These are phyloP conservation scores for Morpho deidamia DNA, from an alignment of 2,888 invertebrate genomes.

Conservation along the genomic window DNA sequence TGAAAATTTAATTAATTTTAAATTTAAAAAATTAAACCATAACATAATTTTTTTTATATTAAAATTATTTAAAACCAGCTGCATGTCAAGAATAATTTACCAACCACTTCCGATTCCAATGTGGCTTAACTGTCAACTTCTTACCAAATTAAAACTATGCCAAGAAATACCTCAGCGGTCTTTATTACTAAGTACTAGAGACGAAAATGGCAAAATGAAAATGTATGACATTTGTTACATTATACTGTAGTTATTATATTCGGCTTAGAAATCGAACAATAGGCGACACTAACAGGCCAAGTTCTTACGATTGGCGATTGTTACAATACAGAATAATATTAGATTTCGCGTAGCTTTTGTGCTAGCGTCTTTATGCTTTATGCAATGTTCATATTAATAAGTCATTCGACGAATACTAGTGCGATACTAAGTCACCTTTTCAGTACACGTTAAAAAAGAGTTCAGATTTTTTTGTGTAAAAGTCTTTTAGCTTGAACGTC, in stretches of 20 bases:
- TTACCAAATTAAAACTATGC: conserved; percentile 22
- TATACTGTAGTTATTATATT: conserved; percentile 29
- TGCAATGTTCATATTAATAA: conserved; percentile 29
- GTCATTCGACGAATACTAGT: conserved; percentile 27
- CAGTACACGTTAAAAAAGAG: not conserved
- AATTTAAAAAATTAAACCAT: too few relatives aligned
- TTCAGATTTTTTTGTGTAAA: too few relatives aligned
- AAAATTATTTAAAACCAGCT: conserved; percentile 27
- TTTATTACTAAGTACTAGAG: conserved; percentile 21
- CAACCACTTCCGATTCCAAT: conserved; percentile 35
- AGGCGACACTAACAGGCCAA: conserved; percentile 46
- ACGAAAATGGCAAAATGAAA: conserved; percentile 9
- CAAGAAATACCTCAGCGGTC: conserved; percentile 11
- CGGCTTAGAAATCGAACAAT: conserved; percentile 49
- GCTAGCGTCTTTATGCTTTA: conserved; percentile 35
- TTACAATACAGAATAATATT: conserved; percentile 46
- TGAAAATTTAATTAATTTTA: too few relatives aligned
- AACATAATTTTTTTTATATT: not conserved
- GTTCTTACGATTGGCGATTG: conserved; percentile 56
- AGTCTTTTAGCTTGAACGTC: too few relatives aligned
- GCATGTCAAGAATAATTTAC: conserved; percentile 47
- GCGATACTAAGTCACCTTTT: conserved; percentile 6
- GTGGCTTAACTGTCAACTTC: conserved; percentile 32
- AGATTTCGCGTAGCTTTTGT: conserved; percentile 42
- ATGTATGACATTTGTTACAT: conserved; percentile 15